These are phyloP conservation scores for Agrochola litura DNA, from an alignment of 2,888 invertebrate genomes.

Conservation along the genomic window DNA sequence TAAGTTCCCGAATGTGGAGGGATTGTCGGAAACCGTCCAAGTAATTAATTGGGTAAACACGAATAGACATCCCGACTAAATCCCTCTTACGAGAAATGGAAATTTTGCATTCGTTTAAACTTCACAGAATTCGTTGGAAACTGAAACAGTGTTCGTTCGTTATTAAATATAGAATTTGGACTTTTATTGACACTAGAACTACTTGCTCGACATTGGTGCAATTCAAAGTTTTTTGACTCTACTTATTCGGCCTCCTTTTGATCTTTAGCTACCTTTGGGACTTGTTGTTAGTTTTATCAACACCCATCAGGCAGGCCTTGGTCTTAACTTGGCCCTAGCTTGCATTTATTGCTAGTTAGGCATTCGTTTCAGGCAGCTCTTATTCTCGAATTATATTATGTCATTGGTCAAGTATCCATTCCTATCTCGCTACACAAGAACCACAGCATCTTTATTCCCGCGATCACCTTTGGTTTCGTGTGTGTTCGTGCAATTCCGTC, in stretches of 20 bases:
- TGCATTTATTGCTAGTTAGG: background rate
- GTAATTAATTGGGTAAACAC: conserved; percentile 83
- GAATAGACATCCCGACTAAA: conserved; percentile 65
- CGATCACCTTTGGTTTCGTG: background rate
- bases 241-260: background rate
- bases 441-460: background rate
- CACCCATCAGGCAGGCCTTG: background rate
- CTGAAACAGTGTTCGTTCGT: conserved; percentile 20
- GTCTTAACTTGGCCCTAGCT: background rate
- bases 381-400: background rate
- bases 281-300: background rate
- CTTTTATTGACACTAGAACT: conserved; percentile 5
- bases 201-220: background rate
- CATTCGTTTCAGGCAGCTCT: background rate
- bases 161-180: conserved; percentile 32
- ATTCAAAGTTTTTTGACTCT: background rate
- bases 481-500: conserved; percentile 5
- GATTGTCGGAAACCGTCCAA: conserved; percentile 72
- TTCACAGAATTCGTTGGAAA: conserved; percentile 51
- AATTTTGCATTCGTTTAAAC: conserved; percentile 59
- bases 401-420: background rate
- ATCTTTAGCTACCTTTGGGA: background rate
- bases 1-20: conserved; percentile 78
- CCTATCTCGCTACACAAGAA: background rate
- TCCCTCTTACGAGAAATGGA: conserved; percentile 66